Conservation (phyloP, 2,888 invertebrate genomes). For the Pyralis farinalis region DNA sequence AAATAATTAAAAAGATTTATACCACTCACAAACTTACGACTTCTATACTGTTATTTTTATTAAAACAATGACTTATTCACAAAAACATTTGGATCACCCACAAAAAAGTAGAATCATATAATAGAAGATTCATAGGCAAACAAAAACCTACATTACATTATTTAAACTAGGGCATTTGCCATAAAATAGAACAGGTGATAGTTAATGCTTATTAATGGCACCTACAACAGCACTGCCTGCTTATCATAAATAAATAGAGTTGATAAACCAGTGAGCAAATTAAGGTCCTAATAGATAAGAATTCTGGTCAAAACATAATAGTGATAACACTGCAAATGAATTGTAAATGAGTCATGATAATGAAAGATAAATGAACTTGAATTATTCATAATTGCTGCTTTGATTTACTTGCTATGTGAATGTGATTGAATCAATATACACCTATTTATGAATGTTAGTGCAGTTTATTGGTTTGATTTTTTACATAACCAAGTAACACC, state of each 20-base stretch:
- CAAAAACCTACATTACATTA: too few species aligned
- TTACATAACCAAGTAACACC: too few species aligned
- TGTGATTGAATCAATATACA: conserved; percentile 2
- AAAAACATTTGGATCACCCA: too few species aligned
- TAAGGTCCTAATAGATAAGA: conserved; percentile 3
- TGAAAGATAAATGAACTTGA: conserved; percentile 7
- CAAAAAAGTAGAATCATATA: too few species aligned
- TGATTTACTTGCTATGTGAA: conserved; percentile 4
- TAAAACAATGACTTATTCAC: too few species aligned
- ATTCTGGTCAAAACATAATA: conserved; percentile 7
- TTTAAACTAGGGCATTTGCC: not conserved
- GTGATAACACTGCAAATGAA: conserved; percentile 4
- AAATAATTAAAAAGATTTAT: too few species aligned
- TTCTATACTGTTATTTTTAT: too few species aligned
- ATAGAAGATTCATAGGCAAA: too few species aligned
- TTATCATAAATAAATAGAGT: conserved; percentile 4
- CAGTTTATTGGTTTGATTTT: too few species aligned
- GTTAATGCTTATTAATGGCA: not conserved
- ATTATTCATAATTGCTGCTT: conserved; percentile 6
- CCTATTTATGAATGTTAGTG: not conserved
- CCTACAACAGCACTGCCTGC: not conserved
- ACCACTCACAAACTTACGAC: too few species aligned
- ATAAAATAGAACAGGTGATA: not conserved
- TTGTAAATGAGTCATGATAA: conserved; percentile 8
- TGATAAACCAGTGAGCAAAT: not conserved